phyloP scores from a whole-genome alignment of 2,113 vertebrate genomes.

The Trinectes maculatus region DNA sequence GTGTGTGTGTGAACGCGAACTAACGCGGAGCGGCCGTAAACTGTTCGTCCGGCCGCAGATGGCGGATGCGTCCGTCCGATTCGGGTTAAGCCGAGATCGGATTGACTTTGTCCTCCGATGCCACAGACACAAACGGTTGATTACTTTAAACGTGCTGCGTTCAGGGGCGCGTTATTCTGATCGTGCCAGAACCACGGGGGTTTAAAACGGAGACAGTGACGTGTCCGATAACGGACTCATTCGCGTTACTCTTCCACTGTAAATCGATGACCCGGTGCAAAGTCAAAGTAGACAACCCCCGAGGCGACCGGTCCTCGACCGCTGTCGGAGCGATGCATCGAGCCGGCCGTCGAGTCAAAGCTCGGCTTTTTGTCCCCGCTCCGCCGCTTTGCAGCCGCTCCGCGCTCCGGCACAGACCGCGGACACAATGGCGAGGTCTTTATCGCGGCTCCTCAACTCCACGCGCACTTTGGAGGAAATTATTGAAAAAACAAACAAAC shows the following conservation, averaged over 20 bases:
- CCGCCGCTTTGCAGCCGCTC: constrained; percentile 24
- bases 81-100: constrained; percentile 76
- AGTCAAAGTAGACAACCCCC: constrained; percentile 61
- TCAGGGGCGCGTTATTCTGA: background rate
- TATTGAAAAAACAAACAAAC: constrained; percentile 44
- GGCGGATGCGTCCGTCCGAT: constrained; percentile 70
- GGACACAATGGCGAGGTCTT: constrained; percentile 73
- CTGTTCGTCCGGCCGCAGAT: constrained; percentile 55
- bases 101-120: constrained; percentile 61
- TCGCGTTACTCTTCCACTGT: constrained; percentile 30
- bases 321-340: constrained; percentile 9
- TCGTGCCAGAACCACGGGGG: constrained; percentile 26
- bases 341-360: constrained; percentile 45
- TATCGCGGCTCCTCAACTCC: constrained; percentile 66
- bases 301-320: constrained; percentile 20
- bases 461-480: constrained; percentile 75
- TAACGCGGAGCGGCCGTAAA: constrained; percentile 58
- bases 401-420: constrained; percentile 60
- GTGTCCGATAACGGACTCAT: constrained; percentile 70
- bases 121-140: background rate
- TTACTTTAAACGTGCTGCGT: constrained; percentile 2
- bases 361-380: constrained; percentile 3
- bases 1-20: constrained; percentile 30
- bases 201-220: constrained; percentile 23
- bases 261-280: constrained; percentile 62